Percentiles rank a stretch among this genome's conserved stretches.
These are phyloP conservation scores for Drosophila borborema DNA, from an alignment of 2,888 invertebrate genomes.

Conservation along the genomic window DNA sequence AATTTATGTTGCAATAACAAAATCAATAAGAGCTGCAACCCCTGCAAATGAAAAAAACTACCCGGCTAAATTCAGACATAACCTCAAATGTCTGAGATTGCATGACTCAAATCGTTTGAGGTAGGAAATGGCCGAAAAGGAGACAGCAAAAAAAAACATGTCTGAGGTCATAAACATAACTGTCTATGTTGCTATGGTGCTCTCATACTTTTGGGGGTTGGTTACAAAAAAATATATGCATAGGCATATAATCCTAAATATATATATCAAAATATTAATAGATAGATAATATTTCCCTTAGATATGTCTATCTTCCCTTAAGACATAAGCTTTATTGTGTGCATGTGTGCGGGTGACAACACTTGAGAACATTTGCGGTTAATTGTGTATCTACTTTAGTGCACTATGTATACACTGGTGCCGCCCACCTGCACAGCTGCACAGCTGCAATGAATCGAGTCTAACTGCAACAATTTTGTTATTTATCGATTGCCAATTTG, in stretches of 20 bases:
- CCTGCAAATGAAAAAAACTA: constrained; percentile 23
- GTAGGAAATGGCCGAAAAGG: constrained; percentile 62
- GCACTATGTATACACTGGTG: constrained; percentile 10
- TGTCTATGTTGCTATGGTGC: constrained; percentile 9
- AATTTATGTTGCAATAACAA: not conserved
- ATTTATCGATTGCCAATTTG: constrained; percentile 44
- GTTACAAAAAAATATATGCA: constrained; percentile 36
- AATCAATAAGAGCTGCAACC: constrained; percentile 47
- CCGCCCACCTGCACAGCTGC: constrained; percentile 1
- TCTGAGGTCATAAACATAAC: constrained; percentile 44
- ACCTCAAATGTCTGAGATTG: constrained; percentile 58
- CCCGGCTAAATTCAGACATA: constrained; percentile 47
- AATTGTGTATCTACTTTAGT: constrained; percentile 16
- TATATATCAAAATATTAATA: not conserved
- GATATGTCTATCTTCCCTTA: constrained; percentile 39
- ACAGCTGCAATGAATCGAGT: constrained; percentile 21
- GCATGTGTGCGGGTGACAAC: constrained; percentile 11
- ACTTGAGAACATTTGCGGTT: constrained; percentile 3
- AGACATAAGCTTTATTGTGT: constrained; percentile 44
- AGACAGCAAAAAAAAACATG: constrained; percentile 6
- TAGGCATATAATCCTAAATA: not conserved
- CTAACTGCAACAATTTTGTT: constrained; percentile 31
- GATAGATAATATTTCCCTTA: not conserved
- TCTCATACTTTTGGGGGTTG: constrained; percentile 40
- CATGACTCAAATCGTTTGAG: constrained; percentile 54